phyloP scores from a whole-genome alignment of 2,797 vertebrate species.

The Tamandua tetradactyla region DNA sequence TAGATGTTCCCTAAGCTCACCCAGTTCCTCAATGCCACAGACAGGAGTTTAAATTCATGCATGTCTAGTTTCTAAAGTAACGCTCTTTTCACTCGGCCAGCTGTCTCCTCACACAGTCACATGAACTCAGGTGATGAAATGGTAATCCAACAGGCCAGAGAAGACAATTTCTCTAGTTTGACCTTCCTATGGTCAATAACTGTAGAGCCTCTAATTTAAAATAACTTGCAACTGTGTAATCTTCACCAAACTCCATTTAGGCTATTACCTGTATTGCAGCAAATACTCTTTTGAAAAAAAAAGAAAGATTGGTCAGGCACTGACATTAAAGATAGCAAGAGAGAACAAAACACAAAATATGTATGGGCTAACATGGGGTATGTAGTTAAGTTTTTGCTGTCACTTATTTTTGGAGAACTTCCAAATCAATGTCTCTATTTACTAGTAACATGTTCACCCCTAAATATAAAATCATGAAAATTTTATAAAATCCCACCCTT shows the following conservation, averaged over 20 bases:
- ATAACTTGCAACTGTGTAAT: not conserved
- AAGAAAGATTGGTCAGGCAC: not conserved
- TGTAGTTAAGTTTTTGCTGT: not conserved
- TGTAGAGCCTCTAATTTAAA: not conserved
- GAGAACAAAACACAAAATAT: not conserved
- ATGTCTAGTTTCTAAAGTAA: not conserved
- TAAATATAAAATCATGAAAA: slow-evolving; percentile 28
- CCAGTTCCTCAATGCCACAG: not conserved
- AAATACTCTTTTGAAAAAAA: not conserved
- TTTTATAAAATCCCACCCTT: not conserved
- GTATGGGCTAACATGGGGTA: not conserved
- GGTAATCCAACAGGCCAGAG: not conserved
- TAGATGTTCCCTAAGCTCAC: not conserved
- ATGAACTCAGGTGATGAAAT: not conserved
- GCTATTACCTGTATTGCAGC: not conserved
- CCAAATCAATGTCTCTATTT: not conserved
- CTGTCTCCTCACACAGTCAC: not conserved
- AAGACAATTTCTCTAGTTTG: not conserved
- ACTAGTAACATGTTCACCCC: not conserved
- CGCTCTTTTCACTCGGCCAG: not conserved
- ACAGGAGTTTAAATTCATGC: not conserved
- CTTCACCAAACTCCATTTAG: not conserved
- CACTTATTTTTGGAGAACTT: slow-evolving; percentile 7
- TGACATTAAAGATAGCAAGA: not conserved
- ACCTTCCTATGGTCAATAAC: not conserved